Conservation (phyloP, 2,888 invertebrate genomes). For the Acronicta aceris region DNA sequence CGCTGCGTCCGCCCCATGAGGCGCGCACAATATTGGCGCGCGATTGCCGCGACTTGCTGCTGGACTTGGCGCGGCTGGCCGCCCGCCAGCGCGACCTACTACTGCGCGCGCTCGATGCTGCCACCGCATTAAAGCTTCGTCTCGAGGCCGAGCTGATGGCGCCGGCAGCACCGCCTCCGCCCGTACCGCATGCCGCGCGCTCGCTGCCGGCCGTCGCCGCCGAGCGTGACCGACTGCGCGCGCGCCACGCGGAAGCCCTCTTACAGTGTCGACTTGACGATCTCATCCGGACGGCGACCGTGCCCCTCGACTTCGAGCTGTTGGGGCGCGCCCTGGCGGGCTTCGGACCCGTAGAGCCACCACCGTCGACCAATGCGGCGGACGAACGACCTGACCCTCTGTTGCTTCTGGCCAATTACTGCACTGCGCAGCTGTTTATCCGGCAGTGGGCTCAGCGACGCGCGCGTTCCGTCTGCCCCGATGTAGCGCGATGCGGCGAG, state of each 20-base stretch:
- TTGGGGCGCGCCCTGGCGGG: constrained; percentile 33
- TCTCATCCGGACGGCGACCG: constrained; percentile 34
- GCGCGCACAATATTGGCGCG: constrained; percentile 88
- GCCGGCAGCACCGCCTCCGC: constrained; percentile 80
- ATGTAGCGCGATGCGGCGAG: constrained; percentile 59
- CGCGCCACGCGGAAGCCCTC: constrained; percentile 92
- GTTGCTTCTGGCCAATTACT: constrained; percentile 93
- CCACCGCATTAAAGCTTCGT: constrained; percentile 92
- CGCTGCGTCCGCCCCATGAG: constrained; percentile 91
- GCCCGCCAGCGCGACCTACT: constrained; percentile 92
- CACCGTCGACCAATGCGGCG: constrained; percentile 74
- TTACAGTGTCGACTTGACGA: constrained; percentile 90
- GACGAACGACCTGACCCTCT: constrained; percentile 90
- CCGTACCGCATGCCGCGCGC: constrained; percentile 80
- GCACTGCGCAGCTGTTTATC: constrained; percentile 92
- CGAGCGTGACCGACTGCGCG: constrained; percentile 91
- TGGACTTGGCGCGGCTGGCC: constrained; percentile 91
- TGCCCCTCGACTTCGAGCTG: constrained; percentile 36
- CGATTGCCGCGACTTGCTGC: constrained; percentile 78
- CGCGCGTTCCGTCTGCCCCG: constrained; percentile 76
- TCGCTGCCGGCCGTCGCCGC: constrained; percentile 89
- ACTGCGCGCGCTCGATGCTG: constrained; percentile 93
- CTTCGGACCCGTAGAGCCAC: constrained; percentile 62
- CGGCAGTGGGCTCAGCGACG: constrained; percentile 89
- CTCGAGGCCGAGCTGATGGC: constrained; percentile 92